Conservation (phyloP, 2,113 vertebrate species). For the Marmota flaviventris region DNA sequence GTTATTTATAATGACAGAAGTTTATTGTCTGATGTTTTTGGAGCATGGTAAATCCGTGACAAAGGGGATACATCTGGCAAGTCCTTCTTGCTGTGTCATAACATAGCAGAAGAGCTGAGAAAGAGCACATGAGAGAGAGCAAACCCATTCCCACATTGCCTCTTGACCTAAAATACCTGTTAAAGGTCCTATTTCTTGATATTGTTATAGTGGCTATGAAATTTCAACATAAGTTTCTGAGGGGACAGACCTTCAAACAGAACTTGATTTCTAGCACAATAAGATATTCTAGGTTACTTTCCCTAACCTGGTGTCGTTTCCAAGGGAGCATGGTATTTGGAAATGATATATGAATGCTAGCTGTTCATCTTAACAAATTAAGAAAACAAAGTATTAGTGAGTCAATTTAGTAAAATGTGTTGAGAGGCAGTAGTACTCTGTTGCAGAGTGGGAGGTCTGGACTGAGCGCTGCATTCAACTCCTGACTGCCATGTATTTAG, state of each 20-base stretch:
- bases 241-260: neutral
- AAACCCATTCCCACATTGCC: neutral
- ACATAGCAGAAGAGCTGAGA: neutral
- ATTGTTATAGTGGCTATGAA: neutral
- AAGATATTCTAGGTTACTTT: neutral
- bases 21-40: neutral
- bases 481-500: neutral
- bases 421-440: neutral
- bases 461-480: neutral
- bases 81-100: neutral
- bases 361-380: neutral
- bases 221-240: neutral
- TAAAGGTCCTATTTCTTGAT: neutral
- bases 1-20: neutral
- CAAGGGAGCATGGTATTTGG: neutral
- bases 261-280: neutral
- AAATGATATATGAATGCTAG: neutral
- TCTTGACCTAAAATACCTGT: neutral
- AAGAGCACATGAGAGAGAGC: too few species aligned
- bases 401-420: neutral
- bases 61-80: neutral
- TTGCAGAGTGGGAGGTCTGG: constrained; percentile 15
- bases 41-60: neutral
- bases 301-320: neutral
- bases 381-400: neutral